phyloP scores from a whole-genome alignment of 2,797 vertebrate species.

The Hydrophis major region DNA sequence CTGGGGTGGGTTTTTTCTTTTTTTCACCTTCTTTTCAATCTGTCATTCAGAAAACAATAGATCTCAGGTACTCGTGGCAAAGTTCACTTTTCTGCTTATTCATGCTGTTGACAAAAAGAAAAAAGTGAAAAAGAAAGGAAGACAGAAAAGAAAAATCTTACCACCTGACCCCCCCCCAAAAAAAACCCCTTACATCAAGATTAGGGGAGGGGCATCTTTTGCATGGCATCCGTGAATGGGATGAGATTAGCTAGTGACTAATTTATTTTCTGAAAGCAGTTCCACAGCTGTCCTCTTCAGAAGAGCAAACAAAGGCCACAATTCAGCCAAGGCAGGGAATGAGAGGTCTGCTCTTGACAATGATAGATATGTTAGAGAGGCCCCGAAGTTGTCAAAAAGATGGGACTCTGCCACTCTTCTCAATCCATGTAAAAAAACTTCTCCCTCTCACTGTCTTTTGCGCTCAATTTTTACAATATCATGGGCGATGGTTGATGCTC shows the following conservation, averaged over 20 bases:
- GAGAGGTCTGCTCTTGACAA: not conserved
- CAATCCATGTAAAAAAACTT: not conserved
- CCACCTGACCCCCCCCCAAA: not conserved
- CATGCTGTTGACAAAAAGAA: not conserved
- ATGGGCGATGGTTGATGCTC: not conserved
- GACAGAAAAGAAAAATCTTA: not conserved
- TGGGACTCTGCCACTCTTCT: not conserved
- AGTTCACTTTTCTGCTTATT: constrained; percentile 44
- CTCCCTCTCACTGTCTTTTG: not conserved
- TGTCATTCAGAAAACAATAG: constrained; percentile 67
- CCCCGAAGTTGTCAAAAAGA: not conserved
- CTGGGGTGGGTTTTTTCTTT: constrained; percentile 45
- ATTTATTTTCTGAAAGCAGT: constrained; percentile 3
- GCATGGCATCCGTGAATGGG: constrained; percentile 14
- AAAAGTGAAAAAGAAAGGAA: not conserved
- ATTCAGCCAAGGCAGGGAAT: not conserved
- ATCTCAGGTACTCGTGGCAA: constrained; percentile 51
- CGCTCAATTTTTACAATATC: not conserved
- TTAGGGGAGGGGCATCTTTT: constrained; percentile 23
- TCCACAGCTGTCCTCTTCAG: not conserved
- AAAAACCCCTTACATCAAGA: not conserved
- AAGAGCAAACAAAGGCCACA: constrained; percentile 9
- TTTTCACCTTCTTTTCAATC: constrained; percentile 59
- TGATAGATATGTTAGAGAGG: not conserved
- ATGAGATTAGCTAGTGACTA: constrained; percentile 22